Evolutionary conservation across 2,888 invertebrate species (phyloP).

Genomic region (Rhingia campestris): DNA sequence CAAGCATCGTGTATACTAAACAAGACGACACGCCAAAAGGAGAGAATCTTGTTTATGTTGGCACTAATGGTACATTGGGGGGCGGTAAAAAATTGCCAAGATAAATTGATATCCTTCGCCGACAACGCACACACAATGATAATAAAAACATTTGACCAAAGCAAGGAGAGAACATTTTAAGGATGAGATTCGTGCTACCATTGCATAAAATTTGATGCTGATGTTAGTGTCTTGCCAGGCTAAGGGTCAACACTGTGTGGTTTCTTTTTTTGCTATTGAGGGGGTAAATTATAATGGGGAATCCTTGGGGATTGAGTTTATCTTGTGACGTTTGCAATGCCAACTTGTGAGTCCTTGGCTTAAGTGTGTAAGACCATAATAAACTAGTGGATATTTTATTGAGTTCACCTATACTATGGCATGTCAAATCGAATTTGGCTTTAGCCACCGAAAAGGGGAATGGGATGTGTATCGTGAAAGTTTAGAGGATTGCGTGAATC

Average conservation of each 20-base stretch:
- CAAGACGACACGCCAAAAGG: slow-evolving; percentile 67
- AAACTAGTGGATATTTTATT: slow-evolving; percentile 70
- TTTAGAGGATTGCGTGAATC: slow-evolving; percentile 60
- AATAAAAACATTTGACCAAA: slow-evolving; percentile 72
- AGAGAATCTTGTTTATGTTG: slow-evolving; percentile 74
- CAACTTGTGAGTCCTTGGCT: slow-evolving; percentile 58
- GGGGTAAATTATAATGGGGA: slow-evolving; percentile 68
- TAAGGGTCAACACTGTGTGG: slow-evolving; percentile 65
- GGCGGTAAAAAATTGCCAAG: slow-evolving; percentile 73
- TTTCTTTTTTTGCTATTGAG: slow-evolving; percentile 12
- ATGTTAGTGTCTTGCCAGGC: slow-evolving; percentile 57
- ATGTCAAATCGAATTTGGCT: slow-evolving; percentile 59
- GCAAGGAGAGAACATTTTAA: slow-evolving; percentile 24
- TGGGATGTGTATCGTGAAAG: slow-evolving; percentile 20
- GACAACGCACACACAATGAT: slow-evolving; percentile 57
- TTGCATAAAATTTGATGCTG: slow-evolving; percentile 74
- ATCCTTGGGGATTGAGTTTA: slow-evolving; percentile 71
- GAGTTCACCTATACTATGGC: slow-evolving; percentile 48
- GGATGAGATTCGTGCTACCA: slow-evolving; percentile 66
- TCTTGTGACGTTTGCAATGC: slow-evolving; percentile 62
- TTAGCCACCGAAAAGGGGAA: slow-evolving; percentile 2
- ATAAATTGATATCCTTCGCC: slow-evolving; percentile 73
- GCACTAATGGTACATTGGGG: slow-evolving; percentile 73
- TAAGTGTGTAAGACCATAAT: slow-evolving; percentile 72
- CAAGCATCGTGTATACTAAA: slow-evolving; percentile 56